Percentiles rank a stretch among this genome's conserved stretches.
Conservation (phyloP, 2,888 invertebrate species). For the Trichopoda pennipes region DNA sequence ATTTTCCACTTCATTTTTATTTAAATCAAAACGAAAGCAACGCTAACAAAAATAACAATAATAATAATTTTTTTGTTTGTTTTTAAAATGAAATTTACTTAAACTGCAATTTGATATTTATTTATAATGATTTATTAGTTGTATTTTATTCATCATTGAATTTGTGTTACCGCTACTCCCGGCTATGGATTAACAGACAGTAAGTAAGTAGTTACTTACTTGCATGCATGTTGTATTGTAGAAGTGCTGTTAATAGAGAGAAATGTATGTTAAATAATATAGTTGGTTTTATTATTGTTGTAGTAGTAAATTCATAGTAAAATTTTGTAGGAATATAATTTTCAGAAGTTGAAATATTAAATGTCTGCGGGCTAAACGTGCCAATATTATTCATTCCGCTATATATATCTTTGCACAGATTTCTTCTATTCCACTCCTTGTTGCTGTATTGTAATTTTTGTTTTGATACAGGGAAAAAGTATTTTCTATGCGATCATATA, state of each 20-base stretch:
- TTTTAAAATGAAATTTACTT: conserved; percentile 47
- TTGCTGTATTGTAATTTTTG: neutral
- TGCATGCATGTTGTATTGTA: neutral
- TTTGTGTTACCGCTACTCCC: conserved; percentile 28
- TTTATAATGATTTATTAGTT: conserved; percentile 60
- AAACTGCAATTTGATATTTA: conserved; percentile 66
- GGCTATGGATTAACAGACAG: neutral
- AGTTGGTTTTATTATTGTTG: conserved; percentile 23
- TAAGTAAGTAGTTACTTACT: no score
- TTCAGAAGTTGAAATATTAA: conserved; percentile 59
- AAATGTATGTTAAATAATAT: conserved; percentile 45
- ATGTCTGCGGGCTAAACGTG: conserved; percentile 69
- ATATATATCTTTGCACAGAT: conserved; percentile 18
- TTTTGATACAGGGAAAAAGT: neutral
- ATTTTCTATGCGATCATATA: neutral
- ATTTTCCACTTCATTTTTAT: conserved; percentile 42
- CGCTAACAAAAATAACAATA: conserved; percentile 6
- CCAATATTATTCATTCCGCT: conserved; percentile 40
- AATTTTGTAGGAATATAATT: conserved; percentile 54
- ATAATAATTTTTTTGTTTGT: neutral
- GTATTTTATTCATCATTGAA: conserved; percentile 54
- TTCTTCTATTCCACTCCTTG: conserved; percentile 21
- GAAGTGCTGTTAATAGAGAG: conserved; percentile 13
- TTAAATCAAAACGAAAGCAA: conserved; percentile 43
- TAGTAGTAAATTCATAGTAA: conserved; percentile 62